phyloP scores from a whole-genome alignment of 2,797 vertebrate genomes.

The Rhabdomys pumilio region DNA sequence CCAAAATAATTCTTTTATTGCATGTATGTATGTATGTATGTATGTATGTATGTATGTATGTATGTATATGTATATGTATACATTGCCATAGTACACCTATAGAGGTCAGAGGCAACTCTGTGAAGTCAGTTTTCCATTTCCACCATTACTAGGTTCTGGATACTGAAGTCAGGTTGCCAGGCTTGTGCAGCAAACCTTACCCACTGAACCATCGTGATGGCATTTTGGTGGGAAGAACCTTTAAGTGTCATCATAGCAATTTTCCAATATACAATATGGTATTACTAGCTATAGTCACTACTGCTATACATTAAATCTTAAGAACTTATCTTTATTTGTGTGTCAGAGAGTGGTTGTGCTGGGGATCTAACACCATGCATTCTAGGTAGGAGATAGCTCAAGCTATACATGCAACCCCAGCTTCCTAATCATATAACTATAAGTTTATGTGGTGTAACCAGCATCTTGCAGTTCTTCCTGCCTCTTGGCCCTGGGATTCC shows the following conservation, averaged over 20 bases:
- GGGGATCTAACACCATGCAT: background rate
- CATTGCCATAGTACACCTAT: background rate
- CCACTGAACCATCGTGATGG: background rate
- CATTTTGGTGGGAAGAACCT: slow-evolving; percentile 17
- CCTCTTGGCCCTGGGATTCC: background rate
- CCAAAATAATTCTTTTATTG: background rate
- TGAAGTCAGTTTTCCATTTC: background rate
- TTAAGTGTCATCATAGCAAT: background rate
- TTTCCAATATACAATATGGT: background rate
- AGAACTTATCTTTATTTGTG: background rate
- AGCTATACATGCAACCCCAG: background rate
- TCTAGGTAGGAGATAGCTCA: background rate
- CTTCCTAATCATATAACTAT: background rate
- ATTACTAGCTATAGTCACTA: background rate
- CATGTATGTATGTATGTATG: background rate
- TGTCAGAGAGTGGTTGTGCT: background rate
- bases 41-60: background rate
- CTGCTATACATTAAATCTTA: background rate
- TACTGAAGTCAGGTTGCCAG: background rate
- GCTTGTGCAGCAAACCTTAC: background rate
- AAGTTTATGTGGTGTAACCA: background rate
- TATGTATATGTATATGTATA: background rate
- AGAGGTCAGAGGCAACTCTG: background rate
- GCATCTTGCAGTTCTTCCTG: background rate
- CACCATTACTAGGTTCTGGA: background rate